phyloP scores from a whole-genome alignment of 2,888 invertebrate species.

The Unio delphinus region DNA sequence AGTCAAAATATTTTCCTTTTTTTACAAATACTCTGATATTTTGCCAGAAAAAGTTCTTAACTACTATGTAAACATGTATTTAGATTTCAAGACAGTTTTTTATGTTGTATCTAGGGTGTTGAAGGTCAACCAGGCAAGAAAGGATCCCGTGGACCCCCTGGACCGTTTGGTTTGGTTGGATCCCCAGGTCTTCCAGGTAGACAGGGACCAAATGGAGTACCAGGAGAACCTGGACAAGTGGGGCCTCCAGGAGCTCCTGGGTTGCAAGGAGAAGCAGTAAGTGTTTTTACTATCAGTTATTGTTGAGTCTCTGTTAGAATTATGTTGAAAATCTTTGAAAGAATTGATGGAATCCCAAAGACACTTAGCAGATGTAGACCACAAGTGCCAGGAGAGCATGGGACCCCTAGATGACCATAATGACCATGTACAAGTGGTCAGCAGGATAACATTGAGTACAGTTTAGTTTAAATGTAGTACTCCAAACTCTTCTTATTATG shows the following conservation, averaged over 20 bases:
- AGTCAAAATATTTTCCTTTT: too few species aligned
- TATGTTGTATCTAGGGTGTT: constrained; percentile 31
- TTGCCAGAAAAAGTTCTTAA: too few species aligned
- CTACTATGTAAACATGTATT: too few species aligned
- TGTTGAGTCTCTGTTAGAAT: too few species aligned
- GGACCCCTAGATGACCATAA: constrained; percentile 44
- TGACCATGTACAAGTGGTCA: too few species aligned
- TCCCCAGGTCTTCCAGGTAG: constrained; percentile 62
- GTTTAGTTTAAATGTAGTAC: too few species aligned
- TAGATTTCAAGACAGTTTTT: neutral
- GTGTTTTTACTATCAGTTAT: neutral
- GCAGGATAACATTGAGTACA: too few species aligned
- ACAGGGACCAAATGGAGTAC: constrained; percentile 72
- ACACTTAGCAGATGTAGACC: constrained; percentile 52
- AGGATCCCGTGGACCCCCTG: constrained; percentile 38
- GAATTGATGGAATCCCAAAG: constrained; percentile 72
- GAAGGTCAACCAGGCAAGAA: constrained; percentile 53
- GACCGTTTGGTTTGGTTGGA: constrained; percentile 72
- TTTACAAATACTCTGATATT: too few species aligned
- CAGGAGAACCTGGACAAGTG: constrained; percentile 47
- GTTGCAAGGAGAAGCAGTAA: constrained; percentile 43
- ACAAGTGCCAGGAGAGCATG: constrained; percentile 62
- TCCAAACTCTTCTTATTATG: too few species aligned
- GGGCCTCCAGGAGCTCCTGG: constrained; percentile 55
- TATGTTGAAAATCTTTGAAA: too few species aligned